Evolutionary conservation across 2,113 vertebrate genomes (phyloP).

Genomic region (Sinocyclocheilus anophthalmus): DNA sequence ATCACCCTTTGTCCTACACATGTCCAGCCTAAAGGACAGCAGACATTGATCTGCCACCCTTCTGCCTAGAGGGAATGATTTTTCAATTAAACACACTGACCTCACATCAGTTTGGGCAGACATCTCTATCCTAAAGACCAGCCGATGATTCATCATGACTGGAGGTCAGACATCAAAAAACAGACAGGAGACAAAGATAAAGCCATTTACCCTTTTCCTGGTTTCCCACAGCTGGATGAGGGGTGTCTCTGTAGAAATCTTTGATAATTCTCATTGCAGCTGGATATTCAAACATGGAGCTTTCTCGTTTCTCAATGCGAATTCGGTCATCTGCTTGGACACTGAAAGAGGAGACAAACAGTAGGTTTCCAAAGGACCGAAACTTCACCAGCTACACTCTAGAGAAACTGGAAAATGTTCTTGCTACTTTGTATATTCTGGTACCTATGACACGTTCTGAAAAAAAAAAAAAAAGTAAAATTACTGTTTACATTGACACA

Average conservation of each 20-base stretch:
- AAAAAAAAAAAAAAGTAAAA: neutral
- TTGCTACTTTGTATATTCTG: neutral
- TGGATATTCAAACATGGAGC: slow-evolving; percentile 82
- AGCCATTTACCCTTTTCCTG: slow-evolving; percentile 40
- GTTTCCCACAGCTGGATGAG: slow-evolving; percentile 28
- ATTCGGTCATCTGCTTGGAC: slow-evolving; percentile 85
- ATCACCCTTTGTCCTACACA: slow-evolving; percentile 7
- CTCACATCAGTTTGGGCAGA: slow-evolving; percentile 45
- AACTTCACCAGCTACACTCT: neutral
- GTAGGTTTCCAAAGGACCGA: neutral
- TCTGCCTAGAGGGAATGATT: slow-evolving; percentile 47
- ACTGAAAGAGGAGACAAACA: slow-evolving; percentile 68
- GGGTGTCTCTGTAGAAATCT: slow-evolving; percentile 79
- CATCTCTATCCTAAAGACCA: slow-evolving; percentile 41
- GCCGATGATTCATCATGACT: slow-evolving; percentile 15
- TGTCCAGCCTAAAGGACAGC: slow-evolving; percentile 49
- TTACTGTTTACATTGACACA: neutral
- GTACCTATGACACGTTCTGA: neutral
- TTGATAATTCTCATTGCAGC: slow-evolving; percentile 84
- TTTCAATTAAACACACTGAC: slow-evolving; percentile 58
- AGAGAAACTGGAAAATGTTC: neutral
- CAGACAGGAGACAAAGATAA: slow-evolving; percentile 35
- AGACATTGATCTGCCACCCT: slow-evolving; percentile 53
- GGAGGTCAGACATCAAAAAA: slow-evolving; percentile 7
- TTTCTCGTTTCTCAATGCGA: slow-evolving; percentile 86